These are phyloP conservation scores for Melitaea athalia DNA, from an alignment of 2,888 invertebrate genomes.

Conservation along the genomic window DNA sequence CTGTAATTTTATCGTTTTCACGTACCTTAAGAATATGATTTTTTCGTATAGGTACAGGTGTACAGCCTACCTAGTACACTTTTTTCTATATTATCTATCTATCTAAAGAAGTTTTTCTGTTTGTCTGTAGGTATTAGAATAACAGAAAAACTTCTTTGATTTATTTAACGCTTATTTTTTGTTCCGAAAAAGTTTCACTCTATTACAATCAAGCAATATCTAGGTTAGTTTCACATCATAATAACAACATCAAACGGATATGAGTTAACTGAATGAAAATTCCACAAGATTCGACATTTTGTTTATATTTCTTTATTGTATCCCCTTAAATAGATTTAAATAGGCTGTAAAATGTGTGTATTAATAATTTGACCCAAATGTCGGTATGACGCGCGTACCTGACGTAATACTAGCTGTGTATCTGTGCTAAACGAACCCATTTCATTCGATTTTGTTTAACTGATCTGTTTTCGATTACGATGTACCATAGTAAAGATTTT, in stretches of 20 bases:
- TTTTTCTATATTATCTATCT: too few species aligned
- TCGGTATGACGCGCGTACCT: slow-evolving; percentile 65
- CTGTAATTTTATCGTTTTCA: too few species aligned
- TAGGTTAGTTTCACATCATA: slow-evolving; percentile 22
- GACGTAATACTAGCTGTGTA: slow-evolving; percentile 62
- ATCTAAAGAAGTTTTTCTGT: too few species aligned
- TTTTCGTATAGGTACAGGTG: too few species aligned
- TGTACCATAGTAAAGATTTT: slow-evolving; percentile 27
- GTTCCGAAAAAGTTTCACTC: background rate
- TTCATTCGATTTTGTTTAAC: slow-evolving; percentile 45
- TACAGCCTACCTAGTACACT: too few species aligned
- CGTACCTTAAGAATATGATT: too few species aligned
- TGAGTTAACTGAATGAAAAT: slow-evolving; percentile 39
- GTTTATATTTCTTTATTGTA: slow-evolving; percentile 44
- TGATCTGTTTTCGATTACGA: slow-evolving; percentile 58
- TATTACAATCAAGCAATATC: background rate
- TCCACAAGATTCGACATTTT: slow-evolving; percentile 30
- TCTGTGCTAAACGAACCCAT: slow-evolving; percentile 51
- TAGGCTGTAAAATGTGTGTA: slow-evolving; percentile 69
- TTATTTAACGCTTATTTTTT: background rate
- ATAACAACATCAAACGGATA: slow-evolving; percentile 32
- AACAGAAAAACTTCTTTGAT: too few species aligned
- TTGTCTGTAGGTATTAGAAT: too few species aligned
- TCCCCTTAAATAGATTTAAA: slow-evolving; percentile 61
- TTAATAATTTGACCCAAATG: slow-evolving; percentile 75